Percentiles rank a stretch among this genome's conserved stretches.
These are phyloP conservation scores for Aselliscus stoliczkanus DNA, from an alignment of 2,797 vertebrate genomes.

Conservation along the genomic window DNA sequence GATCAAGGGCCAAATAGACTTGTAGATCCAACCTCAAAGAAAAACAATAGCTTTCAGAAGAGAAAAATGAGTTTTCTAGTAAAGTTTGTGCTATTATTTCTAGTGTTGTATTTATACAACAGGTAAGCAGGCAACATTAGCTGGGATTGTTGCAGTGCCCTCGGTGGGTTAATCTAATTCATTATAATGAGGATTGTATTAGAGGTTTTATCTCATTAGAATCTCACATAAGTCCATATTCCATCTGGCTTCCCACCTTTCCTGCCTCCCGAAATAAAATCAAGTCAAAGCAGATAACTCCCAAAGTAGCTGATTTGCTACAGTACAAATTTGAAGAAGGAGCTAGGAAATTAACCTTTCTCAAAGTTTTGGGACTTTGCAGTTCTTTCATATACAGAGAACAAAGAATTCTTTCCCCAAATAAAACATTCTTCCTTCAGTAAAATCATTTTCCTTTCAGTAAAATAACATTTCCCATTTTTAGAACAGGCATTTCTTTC, in stretches of 20 bases:
- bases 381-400: background rate
- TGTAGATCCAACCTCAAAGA: background rate
- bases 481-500: background rate
- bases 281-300: background rate
- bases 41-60: background rate
- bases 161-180: background rate
- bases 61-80: background rate
- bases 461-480: background rate
- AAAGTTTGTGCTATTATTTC: background rate
- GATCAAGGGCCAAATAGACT: background rate
- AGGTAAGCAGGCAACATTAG: background rate
- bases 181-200: background rate
- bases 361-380: background rate
- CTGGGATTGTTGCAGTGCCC: background rate
- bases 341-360: background rate
- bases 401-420: background rate
- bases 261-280: background rate
- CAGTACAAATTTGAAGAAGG: background rate
- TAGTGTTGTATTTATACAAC: background rate
- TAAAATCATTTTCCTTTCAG: constrained; percentile 42
- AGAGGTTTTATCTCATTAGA: background rate
- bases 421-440: background rate
- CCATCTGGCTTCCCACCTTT: background rate
- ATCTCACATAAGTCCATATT: background rate
- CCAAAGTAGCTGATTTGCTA: background rate